Conservation (phyloP, 2,888 invertebrate genomes). For the Cybosia mesomella region DNA sequence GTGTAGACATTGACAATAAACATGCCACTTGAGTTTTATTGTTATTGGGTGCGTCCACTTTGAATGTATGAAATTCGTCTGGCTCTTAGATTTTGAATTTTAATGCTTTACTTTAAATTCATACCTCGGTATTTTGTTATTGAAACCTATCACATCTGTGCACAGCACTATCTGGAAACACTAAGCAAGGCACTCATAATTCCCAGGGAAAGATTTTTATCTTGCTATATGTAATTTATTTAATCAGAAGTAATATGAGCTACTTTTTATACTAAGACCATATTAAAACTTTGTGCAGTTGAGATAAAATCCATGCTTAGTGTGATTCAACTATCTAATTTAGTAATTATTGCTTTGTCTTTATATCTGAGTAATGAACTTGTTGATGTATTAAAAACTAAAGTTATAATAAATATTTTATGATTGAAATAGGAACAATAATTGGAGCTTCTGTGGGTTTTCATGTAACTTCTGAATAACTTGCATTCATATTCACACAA, state of each 20-base stretch:
- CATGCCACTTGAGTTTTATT: constrained; percentile 8
- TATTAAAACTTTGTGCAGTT: too few species aligned
- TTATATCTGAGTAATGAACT: too few species aligned
- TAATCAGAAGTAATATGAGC: background rate
- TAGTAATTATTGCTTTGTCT: background rate
- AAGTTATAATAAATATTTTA: too few species aligned
- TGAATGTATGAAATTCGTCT: background rate
- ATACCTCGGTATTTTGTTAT: background rate
- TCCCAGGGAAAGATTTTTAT: background rate
- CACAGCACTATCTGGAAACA: too few species aligned
- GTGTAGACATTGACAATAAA: constrained; percentile 16
- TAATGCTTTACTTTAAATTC: background rate
- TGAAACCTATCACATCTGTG: background rate
- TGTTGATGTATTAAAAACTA: too few species aligned
- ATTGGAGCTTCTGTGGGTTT: too few species aligned
- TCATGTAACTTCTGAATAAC: too few species aligned
- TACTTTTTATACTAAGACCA: too few species aligned
- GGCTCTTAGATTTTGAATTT: background rate
- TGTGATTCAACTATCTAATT: background rate
- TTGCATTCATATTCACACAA: background rate
- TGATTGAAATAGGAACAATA: too few species aligned
- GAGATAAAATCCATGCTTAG: background rate
- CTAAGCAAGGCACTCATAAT: too few species aligned
- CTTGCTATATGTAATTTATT: background rate
- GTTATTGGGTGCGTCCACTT: background rate